Evolutionary conservation across 2,113 vertebrate species (phyloP).

Genomic region (Cranoglanis bouderius): DNA sequence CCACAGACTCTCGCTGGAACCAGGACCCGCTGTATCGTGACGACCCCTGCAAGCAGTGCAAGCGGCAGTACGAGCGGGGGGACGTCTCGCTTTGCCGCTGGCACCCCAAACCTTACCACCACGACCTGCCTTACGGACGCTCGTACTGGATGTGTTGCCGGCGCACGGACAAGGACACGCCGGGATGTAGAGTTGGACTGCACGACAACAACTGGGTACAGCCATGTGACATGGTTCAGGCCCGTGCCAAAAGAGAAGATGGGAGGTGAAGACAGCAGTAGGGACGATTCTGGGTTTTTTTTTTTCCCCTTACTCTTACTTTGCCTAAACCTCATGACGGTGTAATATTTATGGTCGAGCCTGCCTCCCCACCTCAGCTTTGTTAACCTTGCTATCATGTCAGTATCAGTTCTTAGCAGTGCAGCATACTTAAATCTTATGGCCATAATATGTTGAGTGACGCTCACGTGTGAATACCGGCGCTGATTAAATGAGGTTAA

Average conservation of each 20-base stretch:
- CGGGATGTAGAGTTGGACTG: slow-evolving; percentile 88
- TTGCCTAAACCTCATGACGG: slow-evolving; percentile 49
- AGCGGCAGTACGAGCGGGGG: slow-evolving; percentile 85
- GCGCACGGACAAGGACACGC: slow-evolving; percentile 84
- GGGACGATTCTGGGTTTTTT: slow-evolving; percentile 30
- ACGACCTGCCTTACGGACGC: slow-evolving; percentile 96
- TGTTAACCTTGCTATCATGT: slow-evolving; percentile 55
- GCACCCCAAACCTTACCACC: slow-evolving; percentile 99
- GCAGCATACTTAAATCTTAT: slow-evolving; percentile 36
- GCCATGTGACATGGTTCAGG: slow-evolving; percentile 74
- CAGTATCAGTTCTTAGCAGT: slow-evolving; percentile 57
- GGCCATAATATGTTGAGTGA: slow-evolving; percentile 28
- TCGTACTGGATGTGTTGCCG: slow-evolving; percentile 99
- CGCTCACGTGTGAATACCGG: slow-evolving; percentile 31
- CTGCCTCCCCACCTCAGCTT: slow-evolving; percentile 44
- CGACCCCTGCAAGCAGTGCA: slow-evolving; percentile 97
- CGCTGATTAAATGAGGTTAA: slow-evolving; percentile 50
- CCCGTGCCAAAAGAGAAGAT: slow-evolving; percentile 79
- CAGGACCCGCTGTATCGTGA: slow-evolving; percentile 90
- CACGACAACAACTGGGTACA: slow-evolving; percentile 98
- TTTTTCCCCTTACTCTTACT: slow-evolving; percentile 42
- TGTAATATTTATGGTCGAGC: slow-evolving; percentile 57
- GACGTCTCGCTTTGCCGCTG: slow-evolving; percentile 95
- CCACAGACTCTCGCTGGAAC: slow-evolving; percentile 91
- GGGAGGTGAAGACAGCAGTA: slow-evolving; percentile 77